Conservation (phyloP, 2,113 vertebrate species). For the Semnornis frantzii region DNA sequence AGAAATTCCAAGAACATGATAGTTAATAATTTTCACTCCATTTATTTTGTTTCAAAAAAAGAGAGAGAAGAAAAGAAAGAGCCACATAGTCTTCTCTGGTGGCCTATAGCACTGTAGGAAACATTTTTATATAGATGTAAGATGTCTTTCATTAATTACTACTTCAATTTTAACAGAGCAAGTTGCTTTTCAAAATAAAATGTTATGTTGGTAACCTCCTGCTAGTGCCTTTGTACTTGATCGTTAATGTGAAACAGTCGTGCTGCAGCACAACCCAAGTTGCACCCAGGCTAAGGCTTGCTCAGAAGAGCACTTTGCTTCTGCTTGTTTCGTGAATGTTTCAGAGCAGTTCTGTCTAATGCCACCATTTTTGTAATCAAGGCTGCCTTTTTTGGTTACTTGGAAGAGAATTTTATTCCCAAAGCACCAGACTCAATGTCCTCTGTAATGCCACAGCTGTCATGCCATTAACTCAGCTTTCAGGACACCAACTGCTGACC, state of each 20-base stretch:
- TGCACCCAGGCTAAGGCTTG: not conserved
- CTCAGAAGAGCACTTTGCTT: not conserved
- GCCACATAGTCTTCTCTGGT: not conserved
- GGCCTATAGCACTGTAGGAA: not conserved
- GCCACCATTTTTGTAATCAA: not conserved
- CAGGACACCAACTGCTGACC: not conserved
- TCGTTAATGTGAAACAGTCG: not conserved
- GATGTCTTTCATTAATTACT: not conserved
- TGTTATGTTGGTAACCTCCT: not conserved
- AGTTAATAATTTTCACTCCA: not conserved
- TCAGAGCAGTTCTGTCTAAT: not conserved
- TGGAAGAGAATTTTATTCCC: not conserved
- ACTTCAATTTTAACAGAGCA: not conserved
- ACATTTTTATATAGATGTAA: not conserved
- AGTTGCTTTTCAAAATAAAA: not conserved
- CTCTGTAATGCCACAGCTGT: not conserved
- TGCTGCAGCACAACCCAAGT: not conserved
- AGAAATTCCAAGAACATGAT: not conserved
- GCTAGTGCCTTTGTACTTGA: not conserved
- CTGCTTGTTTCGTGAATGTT: not conserved
- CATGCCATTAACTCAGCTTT: not conserved
- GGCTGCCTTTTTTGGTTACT: not conserved
- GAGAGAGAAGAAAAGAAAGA: not conserved
- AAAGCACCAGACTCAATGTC: not conserved
- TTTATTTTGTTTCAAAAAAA: not conserved